A percentile compares a stretch with the other conserved stretches of the same genome.
phyloP scores from a whole-genome alignment of 1,140 invertebrate genomes.

The Drosophila tani region DNA sequence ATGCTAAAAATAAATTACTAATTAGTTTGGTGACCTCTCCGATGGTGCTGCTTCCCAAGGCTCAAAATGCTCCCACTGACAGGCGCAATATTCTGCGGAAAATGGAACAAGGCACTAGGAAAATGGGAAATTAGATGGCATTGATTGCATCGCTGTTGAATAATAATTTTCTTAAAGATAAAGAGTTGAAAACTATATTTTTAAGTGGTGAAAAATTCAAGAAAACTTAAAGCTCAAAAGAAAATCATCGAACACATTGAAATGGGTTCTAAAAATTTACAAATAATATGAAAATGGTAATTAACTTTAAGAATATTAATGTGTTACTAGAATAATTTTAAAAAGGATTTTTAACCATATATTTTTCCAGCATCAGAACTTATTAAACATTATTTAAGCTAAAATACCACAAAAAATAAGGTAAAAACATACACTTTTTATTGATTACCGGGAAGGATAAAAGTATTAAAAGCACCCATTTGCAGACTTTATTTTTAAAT shows the following conservation, averaged over 20 bases:
- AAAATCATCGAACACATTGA: neutral
- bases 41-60: too few species aligned
- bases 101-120: neutral
- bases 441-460: too few species aligned
- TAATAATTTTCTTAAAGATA: neutral
- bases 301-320: too few species aligned
- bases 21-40: constrained; percentile 30
- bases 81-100: constrained; percentile 1
- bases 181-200: neutral
- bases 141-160: neutral
- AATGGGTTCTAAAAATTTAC: too few species aligned
- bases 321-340: neutral
- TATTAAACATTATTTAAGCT: too few species aligned
- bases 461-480: too few species aligned
- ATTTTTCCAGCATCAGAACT: too few species aligned
- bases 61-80: constrained; percentile 17
- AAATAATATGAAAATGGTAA: too few species aligned
- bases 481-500: too few species aligned
- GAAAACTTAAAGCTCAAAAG: neutral
- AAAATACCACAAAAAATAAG: too few species aligned
- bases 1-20: constrained; percentile 74
- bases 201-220: neutral
- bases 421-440: too few species aligned
- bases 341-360: neutral
- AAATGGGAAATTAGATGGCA: neutral